Evolutionary conservation across 2,888 invertebrate species (phyloP).

Genomic region (Diloba caeruleocephala): DNA sequence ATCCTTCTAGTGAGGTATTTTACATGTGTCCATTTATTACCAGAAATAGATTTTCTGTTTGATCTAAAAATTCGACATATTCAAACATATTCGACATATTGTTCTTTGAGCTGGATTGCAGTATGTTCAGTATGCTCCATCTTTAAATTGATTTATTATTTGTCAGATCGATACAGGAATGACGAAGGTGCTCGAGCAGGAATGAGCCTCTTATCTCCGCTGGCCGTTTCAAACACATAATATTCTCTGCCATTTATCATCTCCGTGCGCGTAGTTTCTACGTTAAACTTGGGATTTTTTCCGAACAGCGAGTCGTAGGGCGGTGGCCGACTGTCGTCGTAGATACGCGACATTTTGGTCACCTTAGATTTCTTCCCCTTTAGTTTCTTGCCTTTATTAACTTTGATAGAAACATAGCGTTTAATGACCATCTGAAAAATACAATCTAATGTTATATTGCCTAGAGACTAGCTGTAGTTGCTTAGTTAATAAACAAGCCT

Average conservation of each 20-base stretch:
- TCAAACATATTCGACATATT: too few species aligned
- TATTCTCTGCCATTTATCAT: conserved; percentile 94
- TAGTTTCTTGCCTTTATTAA: conserved; percentile 26
- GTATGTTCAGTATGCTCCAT: neutral
- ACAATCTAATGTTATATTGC: neutral
- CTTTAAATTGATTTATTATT: conserved; percentile 13
- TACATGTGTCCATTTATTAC: conserved; percentile 27
- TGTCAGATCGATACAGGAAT: conserved; percentile 90
- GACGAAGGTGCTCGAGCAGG: conserved; percentile 94
- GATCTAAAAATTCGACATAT: too few species aligned
- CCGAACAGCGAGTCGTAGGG: conserved; percentile 91
- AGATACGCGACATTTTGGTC: conserved; percentile 41
- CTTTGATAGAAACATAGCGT: conserved; percentile 62
- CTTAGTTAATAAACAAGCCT: too few species aligned
- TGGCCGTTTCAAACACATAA: conserved; percentile 90
- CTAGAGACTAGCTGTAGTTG: too few species aligned
- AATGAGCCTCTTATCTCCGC: conserved; percentile 91
- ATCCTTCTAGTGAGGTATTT: conserved; percentile 19
- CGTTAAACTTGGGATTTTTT: conserved; percentile 65
- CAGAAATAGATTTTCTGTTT: too few species aligned
- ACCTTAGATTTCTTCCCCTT: conserved; percentile 50
- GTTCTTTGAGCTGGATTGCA: too few species aligned
- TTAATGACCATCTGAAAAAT: conserved; percentile 70
- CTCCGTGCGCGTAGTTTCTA: conserved; percentile 80
- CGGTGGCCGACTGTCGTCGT: conserved; percentile 89